Conservation (phyloP, 1,140 invertebrate genomes). For the Philopotamus ludificatus region DNA sequence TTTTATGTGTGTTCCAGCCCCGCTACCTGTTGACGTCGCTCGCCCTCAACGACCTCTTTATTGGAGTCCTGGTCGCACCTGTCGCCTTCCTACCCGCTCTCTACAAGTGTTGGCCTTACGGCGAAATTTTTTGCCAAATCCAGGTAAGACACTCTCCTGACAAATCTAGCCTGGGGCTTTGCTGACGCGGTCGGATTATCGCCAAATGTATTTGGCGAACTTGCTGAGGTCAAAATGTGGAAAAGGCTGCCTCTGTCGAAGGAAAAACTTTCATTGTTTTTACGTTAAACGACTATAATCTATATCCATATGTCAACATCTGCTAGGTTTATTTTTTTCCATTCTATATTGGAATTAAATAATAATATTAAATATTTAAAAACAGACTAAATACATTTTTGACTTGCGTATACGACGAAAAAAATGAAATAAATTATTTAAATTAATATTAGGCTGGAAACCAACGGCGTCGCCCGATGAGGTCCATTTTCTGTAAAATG, state of each 20-base stretch:
- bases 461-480: too few species aligned
- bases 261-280: not conserved
- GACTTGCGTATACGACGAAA: too few species aligned
- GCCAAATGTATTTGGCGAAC: not conserved
- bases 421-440: too few species aligned
- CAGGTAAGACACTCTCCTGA: constrained; percentile 61
- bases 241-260: not conserved
- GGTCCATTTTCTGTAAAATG: too few species aligned
- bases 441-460: too few species aligned
- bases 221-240: not conserved
- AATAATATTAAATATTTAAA: too few species aligned
- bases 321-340: too few species aligned
- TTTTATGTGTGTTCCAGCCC: constrained; percentile 65
- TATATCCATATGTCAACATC: not conserved
- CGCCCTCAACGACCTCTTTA: constrained; percentile 80
- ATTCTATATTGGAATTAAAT: too few species aligned
- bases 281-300: not conserved
- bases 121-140: constrained; percentile 83
- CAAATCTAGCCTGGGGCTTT: not conserved
- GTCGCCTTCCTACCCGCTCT: constrained; percentile 78
- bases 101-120: constrained; percentile 85
- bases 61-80: constrained; percentile 77
- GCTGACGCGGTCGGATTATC: not conserved
- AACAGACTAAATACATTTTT: too few species aligned
- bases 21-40: constrained; percentile 79